These are phyloP conservation scores for Chaenodraco wilsoni DNA, from an alignment of 2,797 vertebrate genomes.

Conservation along the genomic window DNA sequence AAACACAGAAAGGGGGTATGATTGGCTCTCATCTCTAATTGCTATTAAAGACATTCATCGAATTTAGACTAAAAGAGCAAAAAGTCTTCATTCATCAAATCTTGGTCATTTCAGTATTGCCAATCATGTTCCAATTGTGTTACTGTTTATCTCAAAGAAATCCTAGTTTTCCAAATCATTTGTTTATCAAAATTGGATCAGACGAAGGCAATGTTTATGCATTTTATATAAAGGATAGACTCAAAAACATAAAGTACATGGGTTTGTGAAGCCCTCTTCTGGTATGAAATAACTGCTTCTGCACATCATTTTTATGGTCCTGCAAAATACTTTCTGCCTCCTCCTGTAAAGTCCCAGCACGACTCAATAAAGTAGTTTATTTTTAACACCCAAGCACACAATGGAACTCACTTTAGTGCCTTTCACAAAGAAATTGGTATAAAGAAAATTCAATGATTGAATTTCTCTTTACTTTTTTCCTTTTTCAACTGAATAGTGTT, in stretches of 20 bases:
- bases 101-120: not conserved
- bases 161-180: not conserved
- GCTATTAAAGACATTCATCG: not conserved
- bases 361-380: not conserved
- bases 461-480: conserved; percentile 22
- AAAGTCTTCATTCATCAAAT: not conserved
- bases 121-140: not conserved
- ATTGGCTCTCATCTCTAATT: not conserved
- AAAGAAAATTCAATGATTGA: not conserved
- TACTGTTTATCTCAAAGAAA: not conserved
- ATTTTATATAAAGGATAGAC: not conserved
- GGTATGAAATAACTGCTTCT: too few relatives aligned
- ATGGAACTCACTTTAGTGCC: not conserved
- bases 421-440: not conserved
- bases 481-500: conserved; percentile 18
- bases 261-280: too few relatives aligned
- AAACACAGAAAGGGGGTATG: not conserved
- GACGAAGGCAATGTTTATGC: not conserved
- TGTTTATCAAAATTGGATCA: not conserved
- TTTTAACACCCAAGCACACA: not conserved
- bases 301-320: not conserved
- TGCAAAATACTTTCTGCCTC: not conserved
- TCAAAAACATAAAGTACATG: not conserved
- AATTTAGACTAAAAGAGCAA: not conserved
- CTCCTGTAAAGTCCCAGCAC: not conserved